A percentile compares a stretch with the other conserved stretches of the same genome.
Conservation (phyloP, 2,113 vertebrate species). For the Plectropomus leopardus region DNA sequence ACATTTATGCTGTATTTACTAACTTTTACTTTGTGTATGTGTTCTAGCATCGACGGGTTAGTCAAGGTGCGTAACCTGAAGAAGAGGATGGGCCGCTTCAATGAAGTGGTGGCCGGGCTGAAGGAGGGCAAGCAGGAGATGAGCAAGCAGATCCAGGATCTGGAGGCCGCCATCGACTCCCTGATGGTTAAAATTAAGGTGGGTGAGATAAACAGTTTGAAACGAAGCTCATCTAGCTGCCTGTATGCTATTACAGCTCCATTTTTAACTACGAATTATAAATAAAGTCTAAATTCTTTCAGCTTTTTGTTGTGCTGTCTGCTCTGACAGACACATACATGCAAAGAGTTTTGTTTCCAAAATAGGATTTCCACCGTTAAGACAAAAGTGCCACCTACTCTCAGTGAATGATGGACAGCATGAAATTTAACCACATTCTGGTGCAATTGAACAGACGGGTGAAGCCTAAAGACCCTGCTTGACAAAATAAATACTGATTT, state of each 20-base stretch:
- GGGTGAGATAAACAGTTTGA: neutral
- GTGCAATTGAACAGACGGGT: conserved; percentile 12
- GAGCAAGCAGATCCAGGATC: conserved; percentile 89
- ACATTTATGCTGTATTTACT: neutral
- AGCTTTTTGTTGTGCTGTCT: neutral
- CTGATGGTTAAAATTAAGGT: conserved; percentile 94
- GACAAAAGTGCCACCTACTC: neutral
- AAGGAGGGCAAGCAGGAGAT: conserved; percentile 95
- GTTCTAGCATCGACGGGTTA: conserved; percentile 91
- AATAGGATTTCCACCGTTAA: neutral
- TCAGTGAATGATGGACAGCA: neutral
- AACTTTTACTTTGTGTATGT: neutral
- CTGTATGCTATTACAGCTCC: neutral
- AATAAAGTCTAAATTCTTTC: neutral
- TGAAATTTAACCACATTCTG: conserved; percentile 1
- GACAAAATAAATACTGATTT: neutral
- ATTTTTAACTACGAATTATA: neutral
- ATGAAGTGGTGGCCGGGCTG: conserved; percentile 91
- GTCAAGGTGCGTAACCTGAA: conserved; percentile 93
- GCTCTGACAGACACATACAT: neutral
- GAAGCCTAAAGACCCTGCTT: neutral
- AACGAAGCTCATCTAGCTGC: too few species aligned
- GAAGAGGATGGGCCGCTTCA: conserved; percentile 90
- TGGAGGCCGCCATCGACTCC: conserved; percentile 90
- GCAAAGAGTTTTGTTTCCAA: neutral